phyloP scores from a whole-genome alignment of 2,113 vertebrate genomes.

The Brachypteracias leptosomus region DNA sequence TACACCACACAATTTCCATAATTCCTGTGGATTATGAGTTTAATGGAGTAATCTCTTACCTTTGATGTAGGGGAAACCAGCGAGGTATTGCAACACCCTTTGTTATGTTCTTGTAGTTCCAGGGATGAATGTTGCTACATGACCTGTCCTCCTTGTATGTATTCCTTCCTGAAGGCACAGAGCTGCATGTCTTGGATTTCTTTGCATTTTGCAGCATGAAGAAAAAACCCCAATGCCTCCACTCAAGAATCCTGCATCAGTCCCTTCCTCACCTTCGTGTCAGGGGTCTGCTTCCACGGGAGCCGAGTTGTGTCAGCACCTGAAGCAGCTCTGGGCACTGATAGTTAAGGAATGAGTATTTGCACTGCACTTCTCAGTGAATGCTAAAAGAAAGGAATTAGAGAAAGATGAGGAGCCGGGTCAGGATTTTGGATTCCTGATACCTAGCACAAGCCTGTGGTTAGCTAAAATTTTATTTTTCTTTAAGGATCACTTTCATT shows the following conservation, averaged over 20 bases:
- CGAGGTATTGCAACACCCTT: neutral
- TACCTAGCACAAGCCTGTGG: neutral
- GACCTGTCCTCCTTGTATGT: neutral
- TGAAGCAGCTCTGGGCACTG: rapidly evolving
- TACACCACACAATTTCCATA: neutral
- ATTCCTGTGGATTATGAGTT: neutral
- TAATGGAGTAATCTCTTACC: neutral
- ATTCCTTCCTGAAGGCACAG: neutral
- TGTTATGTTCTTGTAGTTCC: neutral
- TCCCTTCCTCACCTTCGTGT: neutral
- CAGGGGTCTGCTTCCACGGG: neutral
- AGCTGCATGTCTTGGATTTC: neutral
- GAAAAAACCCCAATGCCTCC: neutral
- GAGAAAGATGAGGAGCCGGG: neutral
- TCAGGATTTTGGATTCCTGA: neutral
- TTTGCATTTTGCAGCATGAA: neutral
- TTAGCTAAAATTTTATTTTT: neutral
- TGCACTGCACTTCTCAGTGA: neutral
- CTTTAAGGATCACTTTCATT: neutral
- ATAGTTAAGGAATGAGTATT: neutral
- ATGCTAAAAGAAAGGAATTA: neutral
- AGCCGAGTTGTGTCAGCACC: neutral
- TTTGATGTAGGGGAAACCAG: neutral
- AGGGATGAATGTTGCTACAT: neutral
- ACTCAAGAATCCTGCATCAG: neutral